Evolutionary conservation across 2,113 vertebrate genomes (phyloP).

Genomic region (Platysternon megacephalum): DNA sequence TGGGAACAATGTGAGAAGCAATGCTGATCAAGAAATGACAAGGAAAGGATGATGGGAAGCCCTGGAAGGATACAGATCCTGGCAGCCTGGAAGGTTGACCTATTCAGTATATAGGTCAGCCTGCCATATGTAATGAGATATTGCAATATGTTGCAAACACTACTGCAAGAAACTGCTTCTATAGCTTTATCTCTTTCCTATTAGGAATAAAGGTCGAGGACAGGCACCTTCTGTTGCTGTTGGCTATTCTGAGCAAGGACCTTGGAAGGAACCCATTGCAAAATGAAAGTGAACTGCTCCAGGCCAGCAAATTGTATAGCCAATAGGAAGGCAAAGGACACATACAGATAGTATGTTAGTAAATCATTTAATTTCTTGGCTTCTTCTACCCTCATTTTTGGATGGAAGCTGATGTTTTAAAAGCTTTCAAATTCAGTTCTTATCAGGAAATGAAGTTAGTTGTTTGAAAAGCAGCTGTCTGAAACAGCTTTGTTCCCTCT

Average conservation of each 20-base stretch:
- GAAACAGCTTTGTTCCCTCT: slow-evolving; percentile 50
- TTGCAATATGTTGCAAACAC: slow-evolving; percentile 16
- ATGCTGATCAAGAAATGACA: slow-evolving; percentile 5
- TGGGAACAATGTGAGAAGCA: not conserved
- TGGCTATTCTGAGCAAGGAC: slow-evolving; percentile 43
- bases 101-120: slow-evolving; percentile 62
- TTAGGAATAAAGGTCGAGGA: slow-evolving; percentile 67
- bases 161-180: slow-evolving; percentile 57
- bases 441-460: slow-evolving; percentile 54
- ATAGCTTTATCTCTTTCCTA: slow-evolving; percentile 56
- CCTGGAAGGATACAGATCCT: slow-evolving; percentile 42
- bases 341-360: slow-evolving; percentile 35
- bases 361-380: slow-evolving; percentile 58
- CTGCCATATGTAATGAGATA: slow-evolving; percentile 59
- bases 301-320: not conserved
- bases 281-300: slow-evolving; percentile 39
- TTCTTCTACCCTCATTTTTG: slow-evolving; percentile 35
- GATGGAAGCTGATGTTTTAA: slow-evolving; percentile 44
- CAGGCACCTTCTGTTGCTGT: slow-evolving; percentile 61
- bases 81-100: slow-evolving; percentile 49
- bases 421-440: slow-evolving; percentile 53
- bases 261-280: slow-evolving; percentile 53
- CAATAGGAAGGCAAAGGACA: slow-evolving; percentile 38
- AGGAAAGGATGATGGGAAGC: slow-evolving; percentile 16
- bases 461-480: slow-evolving; percentile 66